Conservation (phyloP, 2,888 invertebrate species). For the Eupelmus urozonus region DNA sequence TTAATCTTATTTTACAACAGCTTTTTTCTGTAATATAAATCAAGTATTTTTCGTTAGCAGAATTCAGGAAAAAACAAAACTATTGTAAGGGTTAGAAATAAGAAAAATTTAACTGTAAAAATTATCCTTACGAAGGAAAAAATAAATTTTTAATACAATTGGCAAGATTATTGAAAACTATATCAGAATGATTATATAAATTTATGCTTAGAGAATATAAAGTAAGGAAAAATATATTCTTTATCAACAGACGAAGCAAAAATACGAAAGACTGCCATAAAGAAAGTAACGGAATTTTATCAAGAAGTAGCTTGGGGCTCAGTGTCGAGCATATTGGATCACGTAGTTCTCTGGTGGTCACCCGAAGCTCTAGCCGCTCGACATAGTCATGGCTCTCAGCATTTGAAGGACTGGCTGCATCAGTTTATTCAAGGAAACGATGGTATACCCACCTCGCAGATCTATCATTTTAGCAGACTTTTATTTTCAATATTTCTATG, state of each 20-base stretch:
- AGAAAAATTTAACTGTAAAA: neutral
- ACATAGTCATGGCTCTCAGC: constrained; percentile 73
- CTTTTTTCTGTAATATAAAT: no score
- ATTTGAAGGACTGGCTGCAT: constrained; percentile 72
- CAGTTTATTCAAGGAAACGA: constrained; percentile 69
- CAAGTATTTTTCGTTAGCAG: no score
- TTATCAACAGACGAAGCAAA: constrained; percentile 79
- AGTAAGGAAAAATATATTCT: constrained; percentile 56
- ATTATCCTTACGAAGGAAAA: no score
- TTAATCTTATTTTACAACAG: no score
- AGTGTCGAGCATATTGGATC: constrained; percentile 88
- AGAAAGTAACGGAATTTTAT: constrained; percentile 84
- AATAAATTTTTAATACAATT: neutral
- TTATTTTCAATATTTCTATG: neutral
- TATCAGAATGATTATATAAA: no score
- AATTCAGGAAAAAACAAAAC: no score
- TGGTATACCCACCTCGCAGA: constrained; percentile 58
- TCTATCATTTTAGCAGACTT: neutral
- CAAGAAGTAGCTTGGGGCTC: constrained; percentile 89
- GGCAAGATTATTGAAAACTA: neutral
- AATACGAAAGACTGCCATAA: constrained; percentile 81
- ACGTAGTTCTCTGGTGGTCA: constrained; percentile 91
- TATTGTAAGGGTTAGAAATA: no score
- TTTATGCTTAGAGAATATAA: neutral
- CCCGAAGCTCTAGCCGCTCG: constrained; percentile 84